A percentile compares a stretch with the other conserved stretches of the same genome.
phyloP scores from a whole-genome alignment of 2,797 vertebrate genomes.

The Halcyon leucocephala region DNA sequence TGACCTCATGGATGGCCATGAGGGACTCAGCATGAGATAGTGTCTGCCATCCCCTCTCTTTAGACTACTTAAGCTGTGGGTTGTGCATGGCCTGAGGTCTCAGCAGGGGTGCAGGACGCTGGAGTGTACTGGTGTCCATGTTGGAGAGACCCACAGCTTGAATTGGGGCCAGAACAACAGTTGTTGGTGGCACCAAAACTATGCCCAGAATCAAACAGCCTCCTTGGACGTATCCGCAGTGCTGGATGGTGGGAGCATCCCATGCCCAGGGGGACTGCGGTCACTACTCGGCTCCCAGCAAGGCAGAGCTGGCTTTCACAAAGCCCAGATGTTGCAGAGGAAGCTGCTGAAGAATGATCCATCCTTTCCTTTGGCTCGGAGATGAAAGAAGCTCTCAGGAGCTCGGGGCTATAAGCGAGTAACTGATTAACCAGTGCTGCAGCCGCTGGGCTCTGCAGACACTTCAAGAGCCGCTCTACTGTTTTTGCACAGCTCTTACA shows the following conservation, averaged over 20 bases:
- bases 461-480: background rate
- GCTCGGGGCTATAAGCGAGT: background rate
- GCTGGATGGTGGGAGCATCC: background rate
- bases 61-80: background rate
- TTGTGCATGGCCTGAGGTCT: background rate
- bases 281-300: background rate
- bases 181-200: background rate
- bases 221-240: rapidly evolving
- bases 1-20: background rate
- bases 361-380: conserved; percentile 4
- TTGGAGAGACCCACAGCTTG: background rate
- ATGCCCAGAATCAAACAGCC: background rate
- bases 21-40: background rate
- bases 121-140: rapidly evolving
- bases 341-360: conserved; percentile 78
- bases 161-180: background rate
- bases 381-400: conserved; percentile 43
- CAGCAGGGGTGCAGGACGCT: background rate
- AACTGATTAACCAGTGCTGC: conserved; percentile 57
- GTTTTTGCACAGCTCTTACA: background rate
- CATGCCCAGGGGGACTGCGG: background rate
- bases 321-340: conserved; percentile 80
- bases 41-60: background rate
- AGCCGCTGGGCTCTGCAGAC: background rate
- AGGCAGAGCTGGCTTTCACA: background rate